Evolutionary conservation across 2,113 vertebrate genomes (phyloP).

Genomic region (Taxidea taxus): DNA sequence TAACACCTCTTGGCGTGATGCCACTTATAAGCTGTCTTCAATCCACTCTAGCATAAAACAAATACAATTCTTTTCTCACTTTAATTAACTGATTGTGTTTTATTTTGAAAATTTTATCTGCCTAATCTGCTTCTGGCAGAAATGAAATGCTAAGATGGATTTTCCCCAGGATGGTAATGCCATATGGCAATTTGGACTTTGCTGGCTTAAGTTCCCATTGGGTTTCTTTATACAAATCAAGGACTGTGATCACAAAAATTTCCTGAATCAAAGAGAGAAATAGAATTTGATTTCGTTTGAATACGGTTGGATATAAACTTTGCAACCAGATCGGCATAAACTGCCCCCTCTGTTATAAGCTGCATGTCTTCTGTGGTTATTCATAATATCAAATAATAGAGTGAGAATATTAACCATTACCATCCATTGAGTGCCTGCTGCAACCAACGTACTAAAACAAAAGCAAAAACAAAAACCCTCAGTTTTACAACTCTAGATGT

Average conservation of each 20-base stretch:
- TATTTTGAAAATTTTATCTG: slow-evolving; percentile 70
- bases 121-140: slow-evolving; percentile 73
- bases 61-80: slow-evolving; percentile 65
- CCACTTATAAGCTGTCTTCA: slow-evolving; percentile 57
- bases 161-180: slow-evolving; percentile 49
- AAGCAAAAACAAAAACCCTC: neutral
- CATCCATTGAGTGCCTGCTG: neutral
- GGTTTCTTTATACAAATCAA: slow-evolving; percentile 31
- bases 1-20: slow-evolving; percentile 34
- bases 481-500: neutral
- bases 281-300: neutral
- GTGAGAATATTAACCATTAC: no score
- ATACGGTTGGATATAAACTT: neutral
- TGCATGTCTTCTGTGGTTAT: neutral
- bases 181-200: slow-evolving; percentile 60
- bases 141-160: slow-evolving; percentile 65
- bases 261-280: slow-evolving; percentile 22
- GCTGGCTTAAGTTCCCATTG: neutral
- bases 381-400: neutral
- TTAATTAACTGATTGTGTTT: slow-evolving; percentile 75
- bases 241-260: neutral
- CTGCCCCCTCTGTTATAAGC: neutral
- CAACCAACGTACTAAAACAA: neutral
- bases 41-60: slow-evolving; percentile 58
- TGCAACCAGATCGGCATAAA: neutral